Evolutionary conservation across 2,888 invertebrate genomes (phyloP).

Genomic region (Strigamia crassipes): DNA sequence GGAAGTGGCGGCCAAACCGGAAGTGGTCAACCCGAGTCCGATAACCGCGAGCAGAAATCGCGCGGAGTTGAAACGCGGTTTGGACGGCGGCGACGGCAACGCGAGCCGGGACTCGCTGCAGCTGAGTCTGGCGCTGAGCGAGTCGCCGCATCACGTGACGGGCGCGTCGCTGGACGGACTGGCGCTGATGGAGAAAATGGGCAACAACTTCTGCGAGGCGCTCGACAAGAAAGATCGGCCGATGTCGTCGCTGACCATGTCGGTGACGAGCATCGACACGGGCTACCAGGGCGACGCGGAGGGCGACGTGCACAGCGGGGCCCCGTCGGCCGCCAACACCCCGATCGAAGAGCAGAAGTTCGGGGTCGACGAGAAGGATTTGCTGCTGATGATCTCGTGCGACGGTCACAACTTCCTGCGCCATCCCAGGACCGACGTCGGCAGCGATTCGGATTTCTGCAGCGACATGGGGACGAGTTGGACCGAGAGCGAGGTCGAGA

Average conservation of each 20-base stretch:
- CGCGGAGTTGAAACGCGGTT: no score
- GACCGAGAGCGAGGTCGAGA: conserved; percentile 81
- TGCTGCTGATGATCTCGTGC: not conserved
- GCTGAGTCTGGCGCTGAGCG: not conserved
- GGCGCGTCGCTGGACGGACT: not conserved
- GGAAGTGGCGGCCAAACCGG: not conserved
- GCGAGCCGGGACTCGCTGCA: not conserved
- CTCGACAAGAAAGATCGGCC: conserved; percentile 55
- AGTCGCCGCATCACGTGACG: not conserved
- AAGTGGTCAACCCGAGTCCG: not conserved
- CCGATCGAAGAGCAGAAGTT: conserved; percentile 53
- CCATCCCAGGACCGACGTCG: conserved; percentile 43
- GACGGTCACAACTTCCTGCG: not conserved
- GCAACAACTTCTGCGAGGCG: conserved; percentile 38
- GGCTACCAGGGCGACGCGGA: conserved; percentile 79
- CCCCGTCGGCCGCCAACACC: conserved; percentile 67
- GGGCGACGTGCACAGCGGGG: conserved; percentile 62
- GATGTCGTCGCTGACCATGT: conserved; percentile 57
- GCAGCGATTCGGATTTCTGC: conserved; percentile 81
- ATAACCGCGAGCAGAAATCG: not conserved
- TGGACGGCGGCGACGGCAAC: no score
- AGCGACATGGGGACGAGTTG: conserved; percentile 54
- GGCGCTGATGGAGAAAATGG: conserved; percentile 44
- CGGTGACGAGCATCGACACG: conserved; percentile 74
- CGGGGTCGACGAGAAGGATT: conserved; percentile 72